These are phyloP conservation scores for Gobiocypris rarus DNA, from an alignment of 2,113 vertebrate genomes.

Conservation along the genomic window DNA sequence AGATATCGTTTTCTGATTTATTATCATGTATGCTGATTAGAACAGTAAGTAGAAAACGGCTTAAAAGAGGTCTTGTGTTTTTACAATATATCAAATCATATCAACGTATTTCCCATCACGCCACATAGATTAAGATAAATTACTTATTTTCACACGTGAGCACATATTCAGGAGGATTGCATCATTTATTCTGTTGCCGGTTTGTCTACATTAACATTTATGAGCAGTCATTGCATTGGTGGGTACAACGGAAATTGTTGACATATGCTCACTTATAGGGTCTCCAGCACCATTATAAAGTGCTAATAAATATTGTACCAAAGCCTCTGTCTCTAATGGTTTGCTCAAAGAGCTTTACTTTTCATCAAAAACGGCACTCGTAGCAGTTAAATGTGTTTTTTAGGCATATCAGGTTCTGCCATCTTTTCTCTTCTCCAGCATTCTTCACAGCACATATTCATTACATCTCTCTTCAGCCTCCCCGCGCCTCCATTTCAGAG, in stretches of 20 bases:
- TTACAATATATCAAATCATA: not conserved
- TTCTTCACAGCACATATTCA: constrained; percentile 33
- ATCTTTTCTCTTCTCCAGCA: constrained; percentile 16
- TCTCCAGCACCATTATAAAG: not conserved
- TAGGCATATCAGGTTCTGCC: constrained; percentile 39
- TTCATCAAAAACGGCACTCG: constrained; percentile 11
- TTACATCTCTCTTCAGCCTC: constrained; percentile 1
- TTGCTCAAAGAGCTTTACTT: constrained; percentile 6
- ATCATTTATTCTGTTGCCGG: not conserved
- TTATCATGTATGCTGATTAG: not conserved
- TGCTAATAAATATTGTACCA: constrained; percentile 1
- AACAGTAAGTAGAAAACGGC: not conserved
- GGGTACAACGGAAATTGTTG: not conserved
- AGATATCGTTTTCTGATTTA: not conserved
- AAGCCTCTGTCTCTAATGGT: constrained; percentile 9
- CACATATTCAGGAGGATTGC: not conserved
- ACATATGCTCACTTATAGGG: not conserved
- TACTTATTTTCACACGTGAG: not conserved
- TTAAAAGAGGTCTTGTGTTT: not conserved
- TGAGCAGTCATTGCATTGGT: not conserved
- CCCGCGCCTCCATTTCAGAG: constrained; percentile 35
- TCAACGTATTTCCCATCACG: not conserved
- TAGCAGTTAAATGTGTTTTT: constrained; percentile 24
- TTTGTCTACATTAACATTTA: constrained; percentile 7
- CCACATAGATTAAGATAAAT: not conserved